These are phyloP conservation scores for Neotragus moschatus DNA, from an alignment of 2,113 vertebrate genomes.

Conservation along the genomic window DNA sequence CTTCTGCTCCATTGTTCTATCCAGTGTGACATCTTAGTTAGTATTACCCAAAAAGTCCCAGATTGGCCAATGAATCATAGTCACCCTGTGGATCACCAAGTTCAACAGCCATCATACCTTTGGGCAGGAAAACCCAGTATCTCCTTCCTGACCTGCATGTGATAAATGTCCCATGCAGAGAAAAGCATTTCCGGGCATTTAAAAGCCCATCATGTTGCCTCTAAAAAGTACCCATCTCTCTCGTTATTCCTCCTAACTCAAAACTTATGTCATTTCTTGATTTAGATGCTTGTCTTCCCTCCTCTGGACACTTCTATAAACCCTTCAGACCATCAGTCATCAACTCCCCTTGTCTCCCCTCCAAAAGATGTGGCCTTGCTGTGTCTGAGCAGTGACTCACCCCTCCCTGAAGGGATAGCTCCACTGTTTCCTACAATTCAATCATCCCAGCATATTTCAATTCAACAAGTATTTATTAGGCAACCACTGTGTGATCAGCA, in stretches of 20 bases:
- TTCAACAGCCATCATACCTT: neutral
- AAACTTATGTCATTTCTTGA: neutral
- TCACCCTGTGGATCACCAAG: neutral
- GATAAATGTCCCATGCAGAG: neutral
- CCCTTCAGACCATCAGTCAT: neutral
- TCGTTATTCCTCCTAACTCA: slow-evolving; percentile 5
- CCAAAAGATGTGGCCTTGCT: neutral
- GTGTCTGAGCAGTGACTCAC: neutral
- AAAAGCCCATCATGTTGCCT: neutral
- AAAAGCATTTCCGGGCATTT: neutral
- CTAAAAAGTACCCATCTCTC: neutral
- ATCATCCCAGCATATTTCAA: slow-evolving; percentile 17
- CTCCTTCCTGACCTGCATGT: neutral
- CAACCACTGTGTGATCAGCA: neutral
- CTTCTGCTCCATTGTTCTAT: neutral
- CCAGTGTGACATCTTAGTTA: neutral
- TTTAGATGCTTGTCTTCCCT: neutral
- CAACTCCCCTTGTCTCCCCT: neutral
- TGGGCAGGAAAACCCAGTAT: neutral
- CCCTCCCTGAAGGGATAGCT: neutral
- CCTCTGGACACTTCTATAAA: neutral
- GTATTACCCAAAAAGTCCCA: neutral
- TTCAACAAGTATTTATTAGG: neutral
- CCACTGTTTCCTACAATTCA: neutral
- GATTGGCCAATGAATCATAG: neutral